A percentile compares a stretch with the other conserved stretches of the same genome.
Evolutionary conservation across 2,888 invertebrate genomes (phyloP).

Genomic region (Pachydiplax longipennis): DNA sequence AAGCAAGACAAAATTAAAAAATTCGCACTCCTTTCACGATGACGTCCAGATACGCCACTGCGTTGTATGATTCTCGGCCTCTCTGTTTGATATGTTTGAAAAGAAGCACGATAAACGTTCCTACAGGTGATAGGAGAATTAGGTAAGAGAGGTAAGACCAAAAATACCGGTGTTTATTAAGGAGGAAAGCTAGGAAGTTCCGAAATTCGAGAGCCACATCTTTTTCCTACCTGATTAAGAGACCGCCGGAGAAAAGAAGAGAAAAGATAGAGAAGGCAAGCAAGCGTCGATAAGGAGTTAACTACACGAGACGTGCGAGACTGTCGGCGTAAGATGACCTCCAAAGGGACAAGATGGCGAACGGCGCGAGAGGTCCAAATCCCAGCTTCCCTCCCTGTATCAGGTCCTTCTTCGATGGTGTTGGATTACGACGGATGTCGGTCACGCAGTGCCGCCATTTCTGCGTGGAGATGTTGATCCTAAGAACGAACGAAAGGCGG

Average conservation of each 20-base stretch:
- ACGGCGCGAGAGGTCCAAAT: neutral
- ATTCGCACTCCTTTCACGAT: too few species aligned
- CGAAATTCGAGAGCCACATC: neutral
- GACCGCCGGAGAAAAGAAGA: neutral
- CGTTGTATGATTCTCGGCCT: too few species aligned
- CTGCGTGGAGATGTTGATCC: neutral
- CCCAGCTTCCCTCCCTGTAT: neutral
- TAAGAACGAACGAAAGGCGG: neutral
- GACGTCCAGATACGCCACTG: too few species aligned
- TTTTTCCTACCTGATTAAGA: neutral
- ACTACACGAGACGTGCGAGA: neutral
- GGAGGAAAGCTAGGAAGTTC: neutral
- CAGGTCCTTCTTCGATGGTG: neutral
- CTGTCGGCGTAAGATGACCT: neutral
- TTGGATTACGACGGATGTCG: slow-evolving; percentile 16
- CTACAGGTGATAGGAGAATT: neutral
- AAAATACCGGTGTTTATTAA: neutral
- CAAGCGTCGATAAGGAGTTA: neutral
- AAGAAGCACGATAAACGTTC: too few species aligned
- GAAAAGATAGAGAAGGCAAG: neutral
- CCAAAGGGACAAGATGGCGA: slow-evolving; percentile 7
- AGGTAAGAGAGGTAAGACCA: neutral
- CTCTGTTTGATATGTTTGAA: too few species aligned
- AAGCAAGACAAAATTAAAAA: too few species aligned
- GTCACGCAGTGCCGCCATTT: neutral